phyloP scores from a whole-genome alignment of 1,140 invertebrate species.

The Reticulitermes speratus region DNA sequence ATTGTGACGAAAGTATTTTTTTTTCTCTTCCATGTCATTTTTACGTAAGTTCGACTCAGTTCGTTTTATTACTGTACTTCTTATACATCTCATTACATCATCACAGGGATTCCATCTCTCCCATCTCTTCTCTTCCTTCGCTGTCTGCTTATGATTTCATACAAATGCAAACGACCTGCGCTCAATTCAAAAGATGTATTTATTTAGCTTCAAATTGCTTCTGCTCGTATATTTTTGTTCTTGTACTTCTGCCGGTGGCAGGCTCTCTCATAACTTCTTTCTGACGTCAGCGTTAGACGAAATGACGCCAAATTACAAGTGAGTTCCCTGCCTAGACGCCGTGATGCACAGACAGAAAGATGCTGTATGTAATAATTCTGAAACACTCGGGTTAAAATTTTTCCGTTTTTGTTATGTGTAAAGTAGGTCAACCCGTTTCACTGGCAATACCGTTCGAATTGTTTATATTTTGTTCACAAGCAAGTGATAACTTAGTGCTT shows the following conservation, averaged over 20 bases:
- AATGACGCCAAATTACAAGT: not conserved
- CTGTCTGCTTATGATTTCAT: constrained; percentile 2
- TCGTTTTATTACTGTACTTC: not conserved
- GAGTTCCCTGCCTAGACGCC: not conserved
- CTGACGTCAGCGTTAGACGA: not conserved
- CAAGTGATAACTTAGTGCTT: no score
- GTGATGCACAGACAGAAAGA: not conserved
- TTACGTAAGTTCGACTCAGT: not conserved
- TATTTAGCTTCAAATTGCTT: constrained; percentile 15
- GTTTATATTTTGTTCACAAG: no score
- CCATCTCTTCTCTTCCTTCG: not conserved
- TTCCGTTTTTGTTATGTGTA: no score
- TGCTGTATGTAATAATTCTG: no score
- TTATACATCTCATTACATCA: not conserved
- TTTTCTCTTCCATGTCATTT: not conserved
- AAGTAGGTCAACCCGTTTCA: no score
- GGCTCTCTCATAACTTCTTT: not conserved
- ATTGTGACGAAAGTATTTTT: not conserved
- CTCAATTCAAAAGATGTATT: constrained; percentile 9
- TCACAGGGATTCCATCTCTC: not conserved
- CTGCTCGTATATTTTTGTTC: not conserved
- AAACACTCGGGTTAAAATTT: no score
- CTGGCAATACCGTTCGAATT: no score
- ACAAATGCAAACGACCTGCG: not conserved
- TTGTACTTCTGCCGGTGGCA: not conserved